Evolutionary conservation across 2,113 vertebrate genomes (phyloP).

Genomic region (Apaloderma vittatum): DNA sequence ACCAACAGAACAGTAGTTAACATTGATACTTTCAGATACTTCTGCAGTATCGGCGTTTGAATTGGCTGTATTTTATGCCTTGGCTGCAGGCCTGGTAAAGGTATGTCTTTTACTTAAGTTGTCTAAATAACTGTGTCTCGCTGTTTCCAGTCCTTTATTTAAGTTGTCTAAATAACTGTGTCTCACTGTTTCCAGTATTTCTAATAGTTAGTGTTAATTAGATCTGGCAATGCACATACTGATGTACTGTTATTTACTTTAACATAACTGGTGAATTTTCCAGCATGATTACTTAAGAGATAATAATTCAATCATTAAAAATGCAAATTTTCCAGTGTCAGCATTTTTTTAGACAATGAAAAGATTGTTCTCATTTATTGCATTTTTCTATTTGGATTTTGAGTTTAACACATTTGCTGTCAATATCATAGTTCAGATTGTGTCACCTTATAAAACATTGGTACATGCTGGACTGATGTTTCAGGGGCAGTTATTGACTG

Average conservation of each 20-base stretch:
- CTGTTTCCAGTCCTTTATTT: neutral
- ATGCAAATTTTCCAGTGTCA: neutral
- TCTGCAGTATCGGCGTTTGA: neutral
- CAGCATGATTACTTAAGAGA: neutral
- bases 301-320: constrained; percentile 33
- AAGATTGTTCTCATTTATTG: neutral
- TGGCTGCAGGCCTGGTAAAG: neutral
- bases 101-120: neutral
- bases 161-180: neutral
- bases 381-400: constrained; percentile 11
- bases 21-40: neutral
- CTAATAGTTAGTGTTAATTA: neutral
- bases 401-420: constrained; percentile 1
- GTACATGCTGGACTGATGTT: neutral
- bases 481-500: neutral
- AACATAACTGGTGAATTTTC: neutral
- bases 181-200: neutral
- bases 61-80: neutral
- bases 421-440: neutral
- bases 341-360: neutral
- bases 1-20: neutral
- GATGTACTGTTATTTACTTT: constrained; percentile 18
- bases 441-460: neutral
- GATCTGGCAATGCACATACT: neutral
- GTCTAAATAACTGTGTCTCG: neutral